Percentiles rank a stretch among this genome's conserved stretches.
phyloP scores from a whole-genome alignment of 1,140 invertebrate genomes.

The Palaemon carinicauda region DNA sequence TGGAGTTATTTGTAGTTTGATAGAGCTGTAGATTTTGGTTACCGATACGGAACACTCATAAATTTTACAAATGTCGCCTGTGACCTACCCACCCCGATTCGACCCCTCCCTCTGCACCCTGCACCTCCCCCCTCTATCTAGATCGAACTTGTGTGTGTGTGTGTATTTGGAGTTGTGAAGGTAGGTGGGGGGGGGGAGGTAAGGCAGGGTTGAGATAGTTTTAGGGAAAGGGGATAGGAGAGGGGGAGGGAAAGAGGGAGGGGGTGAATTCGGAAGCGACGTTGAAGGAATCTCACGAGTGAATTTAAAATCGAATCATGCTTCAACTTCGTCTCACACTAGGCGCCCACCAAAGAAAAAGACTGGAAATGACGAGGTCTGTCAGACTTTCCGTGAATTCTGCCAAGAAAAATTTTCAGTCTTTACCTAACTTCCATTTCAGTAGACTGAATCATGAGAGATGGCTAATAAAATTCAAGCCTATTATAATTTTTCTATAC shows the following conservation, averaged over 20 bases:
- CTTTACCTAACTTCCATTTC: too few relatives aligned
- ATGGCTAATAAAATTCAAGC: too few relatives aligned
- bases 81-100: conserved; percentile 8
- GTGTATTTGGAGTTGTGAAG: neutral
- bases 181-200: neutral
- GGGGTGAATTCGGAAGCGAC: neutral
- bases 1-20: conserved; percentile 41
- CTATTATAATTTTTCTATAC: too few relatives aligned
- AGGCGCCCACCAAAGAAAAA: too few relatives aligned
- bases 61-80: conserved; percentile 23
- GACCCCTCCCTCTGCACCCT: neutral
- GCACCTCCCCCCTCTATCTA: conserved; percentile 9
- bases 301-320: neutral
- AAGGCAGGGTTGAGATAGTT: neutral
- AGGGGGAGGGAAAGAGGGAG: neutral
- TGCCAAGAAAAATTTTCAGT: too few relatives aligned
- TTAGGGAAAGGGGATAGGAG: neutral
- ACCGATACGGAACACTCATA: conserved; percentile 38
- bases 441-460: too few relatives aligned
- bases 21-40: conserved; percentile 40
- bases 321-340: too few relatives aligned
- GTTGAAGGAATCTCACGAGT: neutral
- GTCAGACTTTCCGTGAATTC: too few relatives aligned
- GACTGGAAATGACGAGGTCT: too few relatives aligned
- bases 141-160: neutral